Evolutionary conservation across 2,888 invertebrate genomes (phyloP).

Genomic region (Ophonus ardosiacus): DNA sequence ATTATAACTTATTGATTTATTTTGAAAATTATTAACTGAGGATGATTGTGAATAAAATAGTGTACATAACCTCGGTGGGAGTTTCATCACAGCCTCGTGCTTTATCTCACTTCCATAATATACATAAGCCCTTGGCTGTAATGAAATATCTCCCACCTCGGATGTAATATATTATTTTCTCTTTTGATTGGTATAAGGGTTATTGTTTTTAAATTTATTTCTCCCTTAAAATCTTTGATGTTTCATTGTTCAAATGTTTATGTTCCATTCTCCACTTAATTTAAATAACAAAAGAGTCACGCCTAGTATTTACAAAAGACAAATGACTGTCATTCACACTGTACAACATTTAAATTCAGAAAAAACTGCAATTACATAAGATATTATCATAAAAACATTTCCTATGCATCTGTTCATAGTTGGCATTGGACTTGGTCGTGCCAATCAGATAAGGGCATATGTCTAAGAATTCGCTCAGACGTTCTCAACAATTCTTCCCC

Average conservation of each 20-base stretch:
- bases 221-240: no score
- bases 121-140: no score
- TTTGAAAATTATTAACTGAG: no score
- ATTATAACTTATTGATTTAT: no score
- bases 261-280: neutral
- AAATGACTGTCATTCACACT: neutral
- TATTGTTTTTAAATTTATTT: no score
- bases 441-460: slow-evolving; percentile 62
- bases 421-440: slow-evolving; percentile 68
- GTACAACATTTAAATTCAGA: neutral
- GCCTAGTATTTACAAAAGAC: neutral
- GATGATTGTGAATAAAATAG: no score
- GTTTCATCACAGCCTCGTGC: no score
- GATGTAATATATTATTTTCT: no score
- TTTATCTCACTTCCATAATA: no score
- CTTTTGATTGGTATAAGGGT: no score
- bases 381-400: neutral
- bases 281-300: neutral
- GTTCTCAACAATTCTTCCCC: slow-evolving; percentile 60
- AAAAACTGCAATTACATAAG: neutral
- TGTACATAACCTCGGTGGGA: no score
- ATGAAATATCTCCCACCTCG: no score
- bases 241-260: neutral
- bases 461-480: slow-evolving; percentile 60
- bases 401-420: slow-evolving; percentile 55